A percentile compares a stretch with the other conserved stretches of the same genome.
Conservation (phyloP, 2,888 invertebrate genomes). For the Reticulitermes lucifugus region DNA sequence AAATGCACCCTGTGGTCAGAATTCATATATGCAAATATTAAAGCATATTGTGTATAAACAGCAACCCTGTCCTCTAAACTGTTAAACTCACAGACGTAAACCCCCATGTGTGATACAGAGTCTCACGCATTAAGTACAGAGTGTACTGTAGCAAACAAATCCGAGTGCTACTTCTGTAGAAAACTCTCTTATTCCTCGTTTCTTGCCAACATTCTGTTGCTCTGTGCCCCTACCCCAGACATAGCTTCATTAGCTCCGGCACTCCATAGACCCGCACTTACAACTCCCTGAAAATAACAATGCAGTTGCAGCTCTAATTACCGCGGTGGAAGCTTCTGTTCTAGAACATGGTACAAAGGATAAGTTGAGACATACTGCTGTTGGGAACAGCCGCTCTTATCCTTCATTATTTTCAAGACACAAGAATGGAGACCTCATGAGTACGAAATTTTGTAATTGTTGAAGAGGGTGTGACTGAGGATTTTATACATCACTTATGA, state of each 20-base stretch:
- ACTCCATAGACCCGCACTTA: not conserved
- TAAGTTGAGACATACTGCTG: not conserved
- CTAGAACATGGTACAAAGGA: not conserved
- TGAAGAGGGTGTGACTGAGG: too few species aligned
- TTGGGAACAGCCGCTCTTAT: not conserved
- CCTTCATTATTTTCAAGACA: not conserved
- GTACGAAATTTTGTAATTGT: too few species aligned
- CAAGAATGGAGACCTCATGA: too few species aligned
- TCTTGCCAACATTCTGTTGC: not conserved
- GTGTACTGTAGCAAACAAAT: not conserved
- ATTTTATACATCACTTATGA: too few species aligned
- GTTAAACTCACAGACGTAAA: too few species aligned
- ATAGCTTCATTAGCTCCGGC: not conserved
- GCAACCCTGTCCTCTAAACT: too few species aligned
- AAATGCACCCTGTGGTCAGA: too few species aligned
- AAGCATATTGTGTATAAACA: too few species aligned
- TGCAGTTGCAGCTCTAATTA: not conserved
- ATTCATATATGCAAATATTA: too few species aligned
- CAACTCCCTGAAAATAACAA: not conserved
- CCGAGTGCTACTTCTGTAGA: not conserved
- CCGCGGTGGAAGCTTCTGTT: not conserved
- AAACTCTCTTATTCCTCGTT: too few species aligned
- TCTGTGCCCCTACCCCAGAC: not conserved
- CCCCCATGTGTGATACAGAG: not conserved
- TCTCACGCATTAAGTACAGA: not conserved